Base-by-base conservation (phyloP, 2,113 vertebrate species). In the Amblyopsis rosae region DNA sequence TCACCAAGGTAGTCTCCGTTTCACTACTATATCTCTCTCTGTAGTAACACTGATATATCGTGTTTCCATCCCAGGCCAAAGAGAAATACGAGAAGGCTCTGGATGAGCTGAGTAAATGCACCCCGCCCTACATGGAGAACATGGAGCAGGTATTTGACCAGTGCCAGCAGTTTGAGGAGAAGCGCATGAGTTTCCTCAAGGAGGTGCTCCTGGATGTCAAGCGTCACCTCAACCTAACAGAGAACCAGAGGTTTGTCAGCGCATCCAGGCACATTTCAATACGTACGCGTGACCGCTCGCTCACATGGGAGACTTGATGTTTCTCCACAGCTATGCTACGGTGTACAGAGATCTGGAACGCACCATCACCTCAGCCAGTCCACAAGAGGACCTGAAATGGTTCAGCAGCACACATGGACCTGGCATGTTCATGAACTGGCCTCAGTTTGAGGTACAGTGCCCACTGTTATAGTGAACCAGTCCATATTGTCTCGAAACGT, bases 401-500 rank as follows among this genome's bases (percentile, higher is more conserved):
- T 99, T 99, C 91, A 95, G 91, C 77, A 94, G 85, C 85, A 88
- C 69, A 80, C 93, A 94, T 0, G 97, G 97, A 35, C 96, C 96
- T 0, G 96, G 93, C 63, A 99, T 99, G 97, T 93, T 94, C 81
- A 98, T 98, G 96, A 98, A 95, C 86, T 98, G 97, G 97, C 97
- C 96, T 32, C 95, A 96, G 90, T 96, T 99, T 54, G 96, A 99
- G 96, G 97, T 99, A 87, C 9, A 9, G 32, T 26, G 11, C 13
- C 9, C 9, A 9, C 4, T 54, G 13, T 7, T n/a, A 54, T 54
- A 16, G n/a, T 16, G n/a, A n/a, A 7, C 51, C 13, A 57, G 8
- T 9, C 10, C 8, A 6, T 19, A 26, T 57, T 41, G 35, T 41
- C 35, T 41, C 35, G 4, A 41, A 41, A 41, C 35, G 35, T 41